Evolutionary conservation across 1,140 invertebrate species (phyloP).

Genomic region (Heliothis virescens): DNA sequence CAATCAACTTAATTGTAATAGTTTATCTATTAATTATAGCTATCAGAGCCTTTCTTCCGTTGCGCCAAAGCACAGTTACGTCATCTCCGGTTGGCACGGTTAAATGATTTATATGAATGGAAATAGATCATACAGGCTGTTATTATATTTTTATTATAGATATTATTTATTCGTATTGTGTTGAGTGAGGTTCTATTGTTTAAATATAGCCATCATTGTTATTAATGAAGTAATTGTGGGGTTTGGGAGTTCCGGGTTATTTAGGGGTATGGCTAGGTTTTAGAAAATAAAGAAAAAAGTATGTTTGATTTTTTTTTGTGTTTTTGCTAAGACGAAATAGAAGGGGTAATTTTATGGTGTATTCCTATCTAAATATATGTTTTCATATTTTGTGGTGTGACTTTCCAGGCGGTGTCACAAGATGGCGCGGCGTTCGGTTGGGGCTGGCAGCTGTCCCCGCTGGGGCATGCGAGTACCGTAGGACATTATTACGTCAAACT

Average conservation of each 20-base stretch:
- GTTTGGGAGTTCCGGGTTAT: background rate
- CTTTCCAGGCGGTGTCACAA: constrained; percentile 59
- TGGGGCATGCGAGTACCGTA: constrained; percentile 85
- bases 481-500: constrained; percentile 85
- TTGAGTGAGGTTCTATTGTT: background rate
- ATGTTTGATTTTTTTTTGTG: no score
- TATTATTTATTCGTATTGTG: background rate
- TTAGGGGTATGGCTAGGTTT: background rate
- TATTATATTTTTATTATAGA: constrained; percentile 27
- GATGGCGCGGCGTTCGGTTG: constrained; percentile 79
- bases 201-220: background rate
- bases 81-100: constrained; percentile 9
- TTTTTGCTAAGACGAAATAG: no score
- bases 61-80: background rate
- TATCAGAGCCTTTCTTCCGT: constrained; percentile 21
- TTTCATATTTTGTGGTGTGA: background rate
- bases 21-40: constrained; percentile 15
- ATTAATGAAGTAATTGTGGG: background rate
- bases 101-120: constrained; percentile 14
- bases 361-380: no score
- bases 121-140: constrained; percentile 4
- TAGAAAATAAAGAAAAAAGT: no score
- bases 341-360: no score
- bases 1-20: constrained; percentile 3
- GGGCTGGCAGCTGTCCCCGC: constrained; percentile 86